Base-by-base conservation (phyloP, 2,113 vertebrate species). In the Lonchura striata region DNA sequence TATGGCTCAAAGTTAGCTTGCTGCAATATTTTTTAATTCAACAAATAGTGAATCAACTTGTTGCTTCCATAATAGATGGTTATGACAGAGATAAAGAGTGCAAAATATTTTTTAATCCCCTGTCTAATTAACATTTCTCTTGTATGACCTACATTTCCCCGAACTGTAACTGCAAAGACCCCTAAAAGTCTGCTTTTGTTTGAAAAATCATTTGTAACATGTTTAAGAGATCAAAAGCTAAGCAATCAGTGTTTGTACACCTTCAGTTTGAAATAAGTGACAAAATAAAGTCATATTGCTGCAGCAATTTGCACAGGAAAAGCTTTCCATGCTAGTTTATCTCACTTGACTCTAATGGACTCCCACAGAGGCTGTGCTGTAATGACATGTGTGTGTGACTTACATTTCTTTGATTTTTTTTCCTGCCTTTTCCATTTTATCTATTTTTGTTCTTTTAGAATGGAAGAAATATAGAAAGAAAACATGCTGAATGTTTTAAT, bases 1-100 rank as follows among this genome's bases (percentile, higher is more conserved):
- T 80, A 96, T 74, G 49, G 74, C 68, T 84, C 63, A 97, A 97
- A 88, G 82, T 97, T 97, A 97, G 56, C 61, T 68, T 85, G 42
- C 87, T 92, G 90, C 63, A 97, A 95, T 97, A 93, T 88, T 95
- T 97, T 97, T 96, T 96, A 97, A 96, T 96, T 97, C 85, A 89
- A 94, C 63, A 97, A 97, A 95, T 95, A 97, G 78, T 95, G 94
- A 96, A 97, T 90, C 78, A 97, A 85, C 90, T 89, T 94, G 35
- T 96, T 97, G 53, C 86, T 95, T 94, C 82, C 69, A 30, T 94
- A 97, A 96, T 97, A 94, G 78, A 96, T 95, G 74, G 39, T 49
- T 95, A 76, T 95, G 95, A 95, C 94, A 96, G 74, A 97, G 76
- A 52, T 97, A 96, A 97, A 97, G 70, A 97, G 72, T 82, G 96